These are phyloP conservation scores for Phengaris arion DNA, from an alignment of 2,888 invertebrate species.

Conservation along the genomic window DNA sequence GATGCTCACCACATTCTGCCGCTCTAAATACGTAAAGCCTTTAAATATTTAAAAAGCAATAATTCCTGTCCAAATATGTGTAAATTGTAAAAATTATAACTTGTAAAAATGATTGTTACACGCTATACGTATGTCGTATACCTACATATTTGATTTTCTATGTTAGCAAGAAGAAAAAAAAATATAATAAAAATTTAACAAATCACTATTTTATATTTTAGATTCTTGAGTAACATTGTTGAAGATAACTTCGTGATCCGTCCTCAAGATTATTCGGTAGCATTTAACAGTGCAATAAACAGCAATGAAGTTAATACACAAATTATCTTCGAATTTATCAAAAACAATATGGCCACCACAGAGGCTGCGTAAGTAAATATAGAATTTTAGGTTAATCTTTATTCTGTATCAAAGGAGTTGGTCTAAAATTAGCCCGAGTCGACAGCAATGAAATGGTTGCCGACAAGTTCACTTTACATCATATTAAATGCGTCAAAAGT, in stretches of 20 bases:
- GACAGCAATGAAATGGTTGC: too few species aligned
- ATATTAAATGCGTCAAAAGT: too few species aligned
- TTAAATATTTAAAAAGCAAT: neutral
- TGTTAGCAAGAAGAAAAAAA: too few species aligned
- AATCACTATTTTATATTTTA: constrained; percentile 37
- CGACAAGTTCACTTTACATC: too few species aligned
- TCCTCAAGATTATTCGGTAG: constrained; percentile 68
- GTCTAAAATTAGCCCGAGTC: too few species aligned
- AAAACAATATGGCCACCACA: constrained; percentile 48
- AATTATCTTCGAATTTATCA: constrained; percentile 75
- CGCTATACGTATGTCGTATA: too few species aligned
- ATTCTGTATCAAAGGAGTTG: too few species aligned
- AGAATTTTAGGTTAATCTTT: too few species aligned
- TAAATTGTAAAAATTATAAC: too few species aligned
- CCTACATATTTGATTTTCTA: too few species aligned
- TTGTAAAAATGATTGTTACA: too few species aligned
- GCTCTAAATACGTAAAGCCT: constrained; percentile 73
- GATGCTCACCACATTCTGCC: constrained; percentile 80
- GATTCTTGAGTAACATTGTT: constrained; percentile 56
- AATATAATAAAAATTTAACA: neutral
- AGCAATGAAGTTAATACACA: constrained; percentile 79
- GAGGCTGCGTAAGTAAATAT: constrained; percentile 56
- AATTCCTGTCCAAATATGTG: too few species aligned
- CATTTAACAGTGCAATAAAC: constrained; percentile 70
- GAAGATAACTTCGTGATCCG: constrained; percentile 58